Evolutionary conservation across 2,888 invertebrate genomes (phyloP).

Genomic region (Harmothoe impar): DNA sequence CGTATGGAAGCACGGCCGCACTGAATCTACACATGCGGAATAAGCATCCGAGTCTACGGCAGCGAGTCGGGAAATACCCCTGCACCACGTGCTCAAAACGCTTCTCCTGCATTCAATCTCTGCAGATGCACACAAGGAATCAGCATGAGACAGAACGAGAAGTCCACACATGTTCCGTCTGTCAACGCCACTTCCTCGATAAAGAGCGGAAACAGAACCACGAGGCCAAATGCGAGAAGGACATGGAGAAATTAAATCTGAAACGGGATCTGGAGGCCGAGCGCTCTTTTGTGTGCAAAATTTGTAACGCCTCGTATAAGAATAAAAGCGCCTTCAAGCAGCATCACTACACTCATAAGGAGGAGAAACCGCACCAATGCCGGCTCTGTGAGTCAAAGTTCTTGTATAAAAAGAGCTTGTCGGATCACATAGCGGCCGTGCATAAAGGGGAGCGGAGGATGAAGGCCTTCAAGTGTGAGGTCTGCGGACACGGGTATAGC

Average conservation of each 20-base stretch:
- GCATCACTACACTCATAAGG: constrained; percentile 58
- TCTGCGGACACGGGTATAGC: constrained; percentile 68
- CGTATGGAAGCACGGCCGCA: constrained; percentile 45
- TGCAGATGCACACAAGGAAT: constrained; percentile 49
- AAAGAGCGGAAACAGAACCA: constrained; percentile 40
- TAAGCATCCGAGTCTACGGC: constrained; percentile 12
- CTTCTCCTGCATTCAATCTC: constrained; percentile 54
- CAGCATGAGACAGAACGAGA: constrained; percentile 41
- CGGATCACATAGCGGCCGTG: constrained; percentile 67
- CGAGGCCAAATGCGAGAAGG: constrained; percentile 43
- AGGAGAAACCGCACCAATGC: constrained; percentile 61
- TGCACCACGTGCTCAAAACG: constrained; percentile 14
- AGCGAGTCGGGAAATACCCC: constrained; percentile 18
- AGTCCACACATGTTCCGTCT: constrained; percentile 23
- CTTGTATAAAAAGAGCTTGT: constrained; percentile 43
- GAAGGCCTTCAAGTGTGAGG: constrained; percentile 67
- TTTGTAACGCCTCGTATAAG: constrained; percentile 37
- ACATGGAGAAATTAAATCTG: constrained; percentile 52
- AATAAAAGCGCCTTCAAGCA: constrained; percentile 56
- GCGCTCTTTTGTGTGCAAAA: constrained; percentile 42
- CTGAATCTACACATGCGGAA: constrained; percentile 42
- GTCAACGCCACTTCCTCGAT: constrained; percentile 32
- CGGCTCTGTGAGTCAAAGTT: constrained; percentile 47
- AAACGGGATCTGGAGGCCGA: neutral
- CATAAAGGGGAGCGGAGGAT: constrained; percentile 69